Evolutionary conservation across 1,140 invertebrate genomes (phyloP).

Genomic region (Zeugodacus cucurbitae): DNA sequence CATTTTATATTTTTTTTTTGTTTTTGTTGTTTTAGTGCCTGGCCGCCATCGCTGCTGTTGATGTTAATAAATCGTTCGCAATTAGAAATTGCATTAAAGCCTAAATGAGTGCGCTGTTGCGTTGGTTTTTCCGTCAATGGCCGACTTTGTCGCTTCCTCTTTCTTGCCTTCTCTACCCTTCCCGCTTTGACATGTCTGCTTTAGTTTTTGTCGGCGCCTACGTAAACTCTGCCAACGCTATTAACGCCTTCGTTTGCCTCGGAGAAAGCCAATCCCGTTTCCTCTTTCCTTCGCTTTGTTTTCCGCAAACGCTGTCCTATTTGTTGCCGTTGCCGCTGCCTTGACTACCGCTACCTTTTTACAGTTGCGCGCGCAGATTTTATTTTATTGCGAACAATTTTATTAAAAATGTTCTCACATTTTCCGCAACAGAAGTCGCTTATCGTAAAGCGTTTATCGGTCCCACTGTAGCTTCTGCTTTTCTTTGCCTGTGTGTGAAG

Average conservation of each 20-base stretch:
- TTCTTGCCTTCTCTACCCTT: neutral
- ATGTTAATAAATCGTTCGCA: conserved; percentile 42
- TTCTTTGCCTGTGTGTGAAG: neutral
- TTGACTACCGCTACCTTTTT: neutral
- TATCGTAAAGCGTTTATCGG: conserved; percentile 7
- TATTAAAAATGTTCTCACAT: conserved; percentile 39
- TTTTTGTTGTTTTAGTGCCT: neutral
- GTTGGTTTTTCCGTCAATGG: conserved; percentile 15
- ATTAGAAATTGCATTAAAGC: conserved; percentile 42
- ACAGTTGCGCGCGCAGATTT: neutral
- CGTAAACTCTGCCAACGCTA: neutral
- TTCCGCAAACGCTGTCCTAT: neutral
- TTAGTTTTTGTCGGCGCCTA: neutral
- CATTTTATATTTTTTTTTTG: neutral
- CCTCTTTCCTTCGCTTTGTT: neutral
- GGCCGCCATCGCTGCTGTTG: conserved; percentile 30
- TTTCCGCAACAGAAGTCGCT: neutral
- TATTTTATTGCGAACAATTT: conserved; percentile 19
- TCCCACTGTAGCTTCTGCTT: neutral
- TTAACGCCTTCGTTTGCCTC: neutral
- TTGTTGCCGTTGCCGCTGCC: neutral
- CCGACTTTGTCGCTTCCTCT: neutral
- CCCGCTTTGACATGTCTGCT: neutral
- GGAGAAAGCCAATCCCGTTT: neutral
- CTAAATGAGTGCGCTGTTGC: conserved; percentile 40